Evolutionary conservation across 2,888 invertebrate species (phyloP).

Genomic region (Chrysolina americana): DNA sequence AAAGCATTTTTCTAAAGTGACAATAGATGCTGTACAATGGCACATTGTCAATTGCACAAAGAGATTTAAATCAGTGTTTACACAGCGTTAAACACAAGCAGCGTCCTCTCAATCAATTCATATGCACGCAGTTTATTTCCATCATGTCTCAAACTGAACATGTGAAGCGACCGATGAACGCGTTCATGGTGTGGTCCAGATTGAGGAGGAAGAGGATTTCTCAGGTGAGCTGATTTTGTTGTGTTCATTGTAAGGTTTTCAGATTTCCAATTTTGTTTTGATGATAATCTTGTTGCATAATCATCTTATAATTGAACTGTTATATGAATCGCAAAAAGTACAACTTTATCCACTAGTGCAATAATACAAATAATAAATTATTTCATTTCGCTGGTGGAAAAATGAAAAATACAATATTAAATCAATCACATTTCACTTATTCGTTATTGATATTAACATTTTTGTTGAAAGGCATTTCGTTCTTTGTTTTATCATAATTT

Average conservation of each 20-base stretch:
- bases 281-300: no score
- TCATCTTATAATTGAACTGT: no score
- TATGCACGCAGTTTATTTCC: conserved; percentile 56
- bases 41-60: conserved; percentile 65
- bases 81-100: conserved; percentile 65
- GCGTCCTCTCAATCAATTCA: conserved; percentile 58
- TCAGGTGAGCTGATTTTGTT: conserved; percentile 50
- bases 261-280: not conserved
- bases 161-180: conserved; percentile 91
- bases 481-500: no score
- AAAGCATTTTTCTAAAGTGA: conserved; percentile 59
- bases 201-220: conserved; percentile 88
- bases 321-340: no score
- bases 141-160: conserved; percentile 52
- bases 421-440: no score
- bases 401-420: no score
- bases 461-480: no score
- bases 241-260: not conserved
- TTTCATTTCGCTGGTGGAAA: no score
- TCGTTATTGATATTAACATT: no score
- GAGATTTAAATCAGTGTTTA: conserved; percentile 68
- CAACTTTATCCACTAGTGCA: no score
- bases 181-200: conserved; percentile 90
- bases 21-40: conserved; percentile 64
- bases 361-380: no score